These are phyloP conservation scores for Sebastes hopkinsi DNA, from an alignment of 2,797 vertebrate species.

Conservation along the genomic window DNA sequence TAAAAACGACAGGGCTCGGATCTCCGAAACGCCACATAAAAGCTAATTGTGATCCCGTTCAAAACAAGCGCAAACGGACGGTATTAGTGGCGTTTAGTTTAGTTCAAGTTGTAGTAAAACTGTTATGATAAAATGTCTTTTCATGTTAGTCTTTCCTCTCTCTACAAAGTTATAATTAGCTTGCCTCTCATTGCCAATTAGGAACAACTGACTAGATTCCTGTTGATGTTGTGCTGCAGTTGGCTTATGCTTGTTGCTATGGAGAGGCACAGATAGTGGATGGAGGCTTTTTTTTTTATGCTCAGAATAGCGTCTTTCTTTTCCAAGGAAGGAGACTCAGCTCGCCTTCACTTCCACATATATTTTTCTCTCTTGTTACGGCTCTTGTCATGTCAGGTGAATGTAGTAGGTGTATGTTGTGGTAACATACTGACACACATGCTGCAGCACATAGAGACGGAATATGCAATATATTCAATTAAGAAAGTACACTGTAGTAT, in stretches of 20 bases:
- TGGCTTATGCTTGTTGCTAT: constrained; percentile 79
- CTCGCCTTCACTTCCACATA: background rate
- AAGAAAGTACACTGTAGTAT: background rate
- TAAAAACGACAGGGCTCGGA: constrained; percentile 15
- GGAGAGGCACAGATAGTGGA: constrained; percentile 66
- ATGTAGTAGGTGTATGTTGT: too few species aligned
- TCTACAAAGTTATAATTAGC: constrained; percentile 72
- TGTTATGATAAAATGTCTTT: constrained; percentile 32
- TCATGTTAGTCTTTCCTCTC: constrained; percentile 43
- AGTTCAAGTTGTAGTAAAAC: constrained; percentile 43
- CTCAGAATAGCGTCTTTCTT: constrained; percentile 48
- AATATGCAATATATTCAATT: background rate
- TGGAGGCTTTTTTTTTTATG: constrained; percentile 27
- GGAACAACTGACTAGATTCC: constrained; percentile 63
- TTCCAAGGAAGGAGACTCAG: constrained; percentile 2
- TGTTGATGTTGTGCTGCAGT: constrained; percentile 66
- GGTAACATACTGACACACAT: constrained; percentile 19
- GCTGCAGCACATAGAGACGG: background rate
- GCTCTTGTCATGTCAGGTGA: background rate
- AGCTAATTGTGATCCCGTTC: constrained; percentile 28
- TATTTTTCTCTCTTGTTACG: background rate
- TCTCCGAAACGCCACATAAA: constrained; percentile 25
- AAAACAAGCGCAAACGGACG: constrained; percentile 31
- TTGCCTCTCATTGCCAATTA: constrained; percentile 62
- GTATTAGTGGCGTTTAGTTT: constrained; percentile 40